Evolutionary conservation across 2,888 invertebrate genomes (phyloP).

Genomic region (Mactromeris polynyma): DNA sequence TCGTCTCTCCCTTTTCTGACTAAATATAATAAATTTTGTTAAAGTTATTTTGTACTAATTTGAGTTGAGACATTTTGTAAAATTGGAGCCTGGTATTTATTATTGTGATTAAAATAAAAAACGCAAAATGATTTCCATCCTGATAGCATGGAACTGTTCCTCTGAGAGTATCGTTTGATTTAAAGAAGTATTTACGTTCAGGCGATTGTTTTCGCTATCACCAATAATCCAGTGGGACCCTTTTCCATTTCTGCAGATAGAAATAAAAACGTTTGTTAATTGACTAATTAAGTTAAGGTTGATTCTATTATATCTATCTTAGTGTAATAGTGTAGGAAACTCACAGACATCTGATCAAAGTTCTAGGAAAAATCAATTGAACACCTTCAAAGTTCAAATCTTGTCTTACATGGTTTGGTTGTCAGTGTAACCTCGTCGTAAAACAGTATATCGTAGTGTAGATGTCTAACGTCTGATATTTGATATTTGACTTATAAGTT

Average conservation of each 20-base stretch:
- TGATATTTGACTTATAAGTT: no score
- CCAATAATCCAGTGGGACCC: neutral
- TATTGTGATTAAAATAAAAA: neutral
- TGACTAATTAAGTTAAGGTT: neutral
- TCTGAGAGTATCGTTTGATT: neutral
- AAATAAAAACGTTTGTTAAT: conserved; percentile 1
- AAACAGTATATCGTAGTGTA: no score
- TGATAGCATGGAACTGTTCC: neutral
- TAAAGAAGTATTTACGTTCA: neutral
- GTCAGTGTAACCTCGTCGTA: no score
- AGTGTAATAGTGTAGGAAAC: neutral
- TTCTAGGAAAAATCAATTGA: neutral
- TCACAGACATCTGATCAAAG: neutral
- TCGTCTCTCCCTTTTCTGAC: no score
- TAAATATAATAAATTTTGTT: no score
- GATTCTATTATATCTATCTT: conserved; percentile 2
- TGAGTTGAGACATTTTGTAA: no score
- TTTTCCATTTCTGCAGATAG: neutral
- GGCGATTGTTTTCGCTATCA: neutral
- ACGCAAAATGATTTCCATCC: neutral
- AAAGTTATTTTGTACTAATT: no score
- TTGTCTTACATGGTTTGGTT: no score
- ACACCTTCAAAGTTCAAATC: neutral
- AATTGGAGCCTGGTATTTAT: neutral
- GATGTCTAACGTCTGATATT: no score